These are phyloP conservation scores for Solea senegalensis DNA, from an alignment of 2,113 vertebrate species.

Conservation along the genomic window DNA sequence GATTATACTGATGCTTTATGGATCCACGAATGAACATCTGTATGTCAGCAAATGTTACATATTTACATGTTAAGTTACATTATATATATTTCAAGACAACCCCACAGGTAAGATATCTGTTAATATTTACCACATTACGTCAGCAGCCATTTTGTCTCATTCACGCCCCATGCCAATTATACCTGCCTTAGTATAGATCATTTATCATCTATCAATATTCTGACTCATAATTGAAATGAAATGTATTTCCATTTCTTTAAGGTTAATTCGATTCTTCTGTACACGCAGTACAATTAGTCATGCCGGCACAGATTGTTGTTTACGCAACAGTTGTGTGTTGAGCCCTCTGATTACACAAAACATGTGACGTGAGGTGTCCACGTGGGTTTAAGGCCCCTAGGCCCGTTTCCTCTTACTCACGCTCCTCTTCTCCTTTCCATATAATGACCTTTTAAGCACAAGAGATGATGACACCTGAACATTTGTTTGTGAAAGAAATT, in stretches of 20 bases:
- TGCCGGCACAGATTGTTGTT: conserved; percentile 1
- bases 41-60: no score
- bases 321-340: neutral
- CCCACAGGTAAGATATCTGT: no score
- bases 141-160: no score
- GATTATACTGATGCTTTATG: no score
- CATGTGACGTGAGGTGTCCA: neutral
- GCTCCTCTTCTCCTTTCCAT: neutral
- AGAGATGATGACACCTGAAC: neutral
- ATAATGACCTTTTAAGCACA: neutral
- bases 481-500: no score
- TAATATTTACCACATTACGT: no score
- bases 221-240: neutral
- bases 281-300: neutral
- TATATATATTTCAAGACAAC: no score
- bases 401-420: neutral
- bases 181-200: no score
- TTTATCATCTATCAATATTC: no score
- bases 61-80: no score
- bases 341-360: conserved; percentile 23
- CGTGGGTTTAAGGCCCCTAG: neutral
- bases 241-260: neutral
- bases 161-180: no score
- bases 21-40: no score
- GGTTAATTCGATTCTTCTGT: neutral